These are phyloP conservation scores for Rhineura floridana DNA, from an alignment of 2,113 vertebrate genomes.

Conservation along the genomic window DNA sequence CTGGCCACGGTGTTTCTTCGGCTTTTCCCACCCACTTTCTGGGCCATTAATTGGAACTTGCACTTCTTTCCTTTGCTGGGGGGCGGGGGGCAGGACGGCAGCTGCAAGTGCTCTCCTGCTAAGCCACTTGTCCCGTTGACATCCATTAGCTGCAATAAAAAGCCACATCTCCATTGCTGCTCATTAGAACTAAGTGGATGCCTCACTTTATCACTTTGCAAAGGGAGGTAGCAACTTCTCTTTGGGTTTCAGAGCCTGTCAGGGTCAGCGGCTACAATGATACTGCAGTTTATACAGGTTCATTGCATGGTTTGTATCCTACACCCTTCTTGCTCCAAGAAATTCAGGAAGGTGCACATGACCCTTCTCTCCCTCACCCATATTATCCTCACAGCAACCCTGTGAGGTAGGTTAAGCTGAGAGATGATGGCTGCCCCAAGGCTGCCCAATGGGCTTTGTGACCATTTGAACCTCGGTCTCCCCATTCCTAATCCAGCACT, in stretches of 20 bases:
- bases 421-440: no score
- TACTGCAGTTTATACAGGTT: neutral
- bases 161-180: constrained; percentile 35
- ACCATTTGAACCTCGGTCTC: no score
- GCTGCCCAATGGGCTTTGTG: no score
- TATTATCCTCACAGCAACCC: neutral
- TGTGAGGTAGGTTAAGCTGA: neutral
- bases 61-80: neutral
- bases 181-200: constrained; percentile 27
- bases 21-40: no score
- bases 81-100: accelerated
- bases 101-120: accelerated
- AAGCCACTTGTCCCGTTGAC: constrained; percentile 13
- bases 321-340: no score
- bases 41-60: no score
- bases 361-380: no score
- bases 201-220: neutral
- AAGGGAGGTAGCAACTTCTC: neutral
- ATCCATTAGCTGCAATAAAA: constrained; percentile 55
- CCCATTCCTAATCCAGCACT: no score
- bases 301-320: neutral
- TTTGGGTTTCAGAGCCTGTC: neutral
- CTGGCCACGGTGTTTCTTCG: no score
- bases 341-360: no score
- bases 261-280: neutral